These are phyloP conservation scores for Orussus abietinus DNA, from an alignment of 1,140 invertebrate species.

Conservation along the genomic window DNA sequence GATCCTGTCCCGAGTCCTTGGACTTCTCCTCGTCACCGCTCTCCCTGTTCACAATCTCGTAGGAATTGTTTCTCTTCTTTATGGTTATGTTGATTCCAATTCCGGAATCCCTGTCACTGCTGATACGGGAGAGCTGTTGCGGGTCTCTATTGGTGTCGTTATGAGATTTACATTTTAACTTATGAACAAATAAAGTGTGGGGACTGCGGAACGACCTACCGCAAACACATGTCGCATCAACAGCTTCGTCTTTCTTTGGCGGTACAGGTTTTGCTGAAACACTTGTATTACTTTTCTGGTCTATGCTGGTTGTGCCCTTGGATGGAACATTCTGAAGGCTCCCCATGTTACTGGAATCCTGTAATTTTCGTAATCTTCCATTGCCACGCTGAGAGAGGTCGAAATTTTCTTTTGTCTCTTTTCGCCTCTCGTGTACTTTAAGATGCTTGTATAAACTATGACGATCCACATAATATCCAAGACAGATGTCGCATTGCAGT, in stretches of 20 bases:
- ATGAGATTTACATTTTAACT: constrained; percentile 28
- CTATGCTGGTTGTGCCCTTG: not conserved
- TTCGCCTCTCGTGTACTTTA: constrained; percentile 19
- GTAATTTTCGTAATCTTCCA: not conserved
- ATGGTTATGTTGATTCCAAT: constrained; percentile 48
- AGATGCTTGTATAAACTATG: constrained; percentile 20
- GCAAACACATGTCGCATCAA: constrained; percentile 29
- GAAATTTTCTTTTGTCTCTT: constrained; percentile 32
- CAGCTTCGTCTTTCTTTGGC: constrained; percentile 3
- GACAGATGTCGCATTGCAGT: constrained; percentile 25
- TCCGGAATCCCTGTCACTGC: constrained; percentile 38
- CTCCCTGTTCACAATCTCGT: constrained; percentile 44
- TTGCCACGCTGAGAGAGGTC: constrained; percentile 18
- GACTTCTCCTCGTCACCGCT: constrained; percentile 15
- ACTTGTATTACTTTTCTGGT: not conserved
- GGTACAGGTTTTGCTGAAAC: not conserved
- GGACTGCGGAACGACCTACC: constrained; percentile 39
- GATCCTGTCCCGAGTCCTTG: constrained; percentile 4
- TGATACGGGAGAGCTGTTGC: constrained; percentile 15
- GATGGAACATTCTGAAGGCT: not conserved
- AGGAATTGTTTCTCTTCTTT: constrained; percentile 48
- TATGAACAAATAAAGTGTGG: constrained; percentile 36
- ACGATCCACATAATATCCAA: constrained; percentile 18
- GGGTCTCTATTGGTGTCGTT: not conserved
- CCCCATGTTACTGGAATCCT: not conserved